Evolutionary conservation across 1,140 invertebrate species (phyloP), one percentile per base, ranked within the genome.

Genomic region (Prorops nasuta): DNA sequence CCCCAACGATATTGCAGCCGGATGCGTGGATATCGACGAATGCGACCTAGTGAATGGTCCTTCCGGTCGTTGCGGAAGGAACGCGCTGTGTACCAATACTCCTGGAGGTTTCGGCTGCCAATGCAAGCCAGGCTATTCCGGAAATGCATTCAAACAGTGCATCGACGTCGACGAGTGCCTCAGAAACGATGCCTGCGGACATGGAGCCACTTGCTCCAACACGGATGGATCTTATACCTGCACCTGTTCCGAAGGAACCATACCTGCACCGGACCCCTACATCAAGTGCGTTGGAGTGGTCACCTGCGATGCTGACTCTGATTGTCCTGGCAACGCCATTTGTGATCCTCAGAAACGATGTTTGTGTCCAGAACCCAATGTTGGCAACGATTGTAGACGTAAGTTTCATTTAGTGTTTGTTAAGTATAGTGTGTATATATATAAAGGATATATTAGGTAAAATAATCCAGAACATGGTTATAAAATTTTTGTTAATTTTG

Each of bases 1-100:
- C 78, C 92, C 92, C 0, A 86, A 79, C 48, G 90, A 96, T 63
- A 90, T 95, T 49, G 81, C 88, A 0, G 90, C 90, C 31, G 92
- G 92, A 46, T 96, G 93, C 67, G 84, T 93, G 86, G 93, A 96
- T 74, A 89, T 98, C 51, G 85, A 98, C 69, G 96, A 98, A 79
- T 98, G 96, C 69, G 90, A 92, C 61, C 76, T 77, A 24, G 69
- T 83, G 9, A 82, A 88, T 61, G 91, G 90, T 44, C 85, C 86
- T 6, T 87, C 82, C 32, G 91, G 91, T 51, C 81, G 86, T 47
- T 96, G 94, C 74, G 92, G 91, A 12, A 75, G 79, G 50, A 92
- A 94, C 70, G 87, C 92, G 6, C 69, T 84, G n/a, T 96, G 94
- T 69, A 84, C 83, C 3, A 96, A 97, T 65, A 83, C 82, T 1